phyloP scores from a whole-genome alignment of 2,888 invertebrate genomes.

The Marasmarcha lunaedactyla region DNA sequence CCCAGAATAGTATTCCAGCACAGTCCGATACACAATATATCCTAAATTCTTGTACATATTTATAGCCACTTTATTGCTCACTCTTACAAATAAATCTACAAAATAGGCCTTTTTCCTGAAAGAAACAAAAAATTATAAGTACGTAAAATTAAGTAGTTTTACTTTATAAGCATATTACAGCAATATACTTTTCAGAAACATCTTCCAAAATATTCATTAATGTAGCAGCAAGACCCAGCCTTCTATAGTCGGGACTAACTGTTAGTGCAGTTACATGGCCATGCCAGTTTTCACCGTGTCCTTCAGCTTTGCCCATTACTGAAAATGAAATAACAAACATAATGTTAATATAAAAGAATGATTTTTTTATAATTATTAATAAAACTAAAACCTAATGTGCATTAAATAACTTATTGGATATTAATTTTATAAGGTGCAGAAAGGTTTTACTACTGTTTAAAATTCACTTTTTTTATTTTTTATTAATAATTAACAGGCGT shows the following conservation, averaged over 20 bases:
- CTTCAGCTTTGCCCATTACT: slow-evolving; percentile 99
- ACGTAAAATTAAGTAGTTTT: background rate
- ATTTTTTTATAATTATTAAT: slow-evolving; percentile 1
- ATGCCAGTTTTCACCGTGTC: slow-evolving; percentile 96
- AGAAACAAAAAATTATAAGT: slow-evolving; percentile 19
- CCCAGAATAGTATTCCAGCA: slow-evolving; percentile 97
- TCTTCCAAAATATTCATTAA: slow-evolving; percentile 96
- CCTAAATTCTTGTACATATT: slow-evolving; percentile 97
- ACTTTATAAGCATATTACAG: background rate
- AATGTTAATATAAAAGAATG: slow-evolving; percentile 4
- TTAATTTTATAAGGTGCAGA: too few species aligned
- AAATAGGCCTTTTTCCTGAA: slow-evolving; percentile 95
- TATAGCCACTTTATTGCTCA: slow-evolving; percentile 96
- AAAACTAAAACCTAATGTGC: background rate
- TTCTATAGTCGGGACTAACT: slow-evolving; percentile 93
- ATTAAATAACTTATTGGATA: too few species aligned
- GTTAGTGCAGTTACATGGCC: slow-evolving; percentile 99
- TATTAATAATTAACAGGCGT: too few species aligned
- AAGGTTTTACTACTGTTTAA: too few species aligned
- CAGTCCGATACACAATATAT: slow-evolving; percentile 95
- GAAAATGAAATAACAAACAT: too few species aligned
- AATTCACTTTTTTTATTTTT: too few species aligned
- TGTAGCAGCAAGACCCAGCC: slow-evolving; percentile 91
- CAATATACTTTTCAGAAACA: slow-evolving; percentile 95
- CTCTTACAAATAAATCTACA: slow-evolving; percentile 97